Evolutionary conservation across 2,113 vertebrate genomes (phyloP), one percentile per base, ranked within the genome.

Genomic region (Atrichornis clamosus): DNA sequence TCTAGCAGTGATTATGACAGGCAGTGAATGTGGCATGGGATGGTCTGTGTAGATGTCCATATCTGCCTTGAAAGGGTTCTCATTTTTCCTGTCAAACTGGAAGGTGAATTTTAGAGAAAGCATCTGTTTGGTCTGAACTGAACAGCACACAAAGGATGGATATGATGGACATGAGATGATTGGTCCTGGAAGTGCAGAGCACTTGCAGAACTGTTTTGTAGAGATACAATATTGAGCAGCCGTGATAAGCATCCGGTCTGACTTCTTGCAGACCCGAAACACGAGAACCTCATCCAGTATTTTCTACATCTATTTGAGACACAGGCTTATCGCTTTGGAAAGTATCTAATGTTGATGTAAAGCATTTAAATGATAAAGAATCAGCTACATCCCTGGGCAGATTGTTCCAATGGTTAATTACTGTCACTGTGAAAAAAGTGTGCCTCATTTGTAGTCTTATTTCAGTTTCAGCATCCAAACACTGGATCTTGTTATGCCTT

Each of bases 311-410:
- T 92, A 60, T 84, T 84, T 92, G 49, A 92, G 63, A 49, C 82
- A 68, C 59, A 76, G 41, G 73, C 78, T 97, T 95, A 90, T 97
- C 92, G 89, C 90, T 87, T 70, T 55, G 27, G 77, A 84, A 94
- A 52, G 65, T 89, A 96, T 89, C 76, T 93, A 82, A 65, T 84
- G 90, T 76, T 92, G 95, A 84, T 92, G 86, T 93, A 82, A 96
- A 86, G 80, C 77, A 90, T 95, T 93, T 96, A 96, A 93, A 94
- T 94, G 92, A 96, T 94, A 93, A 92, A 92, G 88, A 96, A 93
- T 93, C 92, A 96, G 79, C 80, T 87, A 52, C 62, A 53, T 93
- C 53, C 79, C 80, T 84, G 92, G 79, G 68, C 85, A 94, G 83
- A 94, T 92, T 95, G 93, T 92, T 93, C 62, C 69, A 87, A 56